Conservation (phyloP, 1,140 invertebrate species). For the Drosophila pruinosa region DNA sequence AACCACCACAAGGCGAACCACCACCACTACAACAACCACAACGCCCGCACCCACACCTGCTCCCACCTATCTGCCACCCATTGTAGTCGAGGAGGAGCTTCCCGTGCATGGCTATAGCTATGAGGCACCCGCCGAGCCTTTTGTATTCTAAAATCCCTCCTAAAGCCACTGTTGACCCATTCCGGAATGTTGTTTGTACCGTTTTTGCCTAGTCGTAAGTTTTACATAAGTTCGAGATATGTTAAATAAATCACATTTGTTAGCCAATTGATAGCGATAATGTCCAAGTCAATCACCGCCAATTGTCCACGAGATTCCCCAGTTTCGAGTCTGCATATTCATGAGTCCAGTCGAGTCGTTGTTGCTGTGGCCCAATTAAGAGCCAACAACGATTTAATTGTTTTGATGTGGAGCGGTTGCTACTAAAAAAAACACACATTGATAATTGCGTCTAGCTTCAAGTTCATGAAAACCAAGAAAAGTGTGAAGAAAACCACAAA, state of each 20-base stretch:
- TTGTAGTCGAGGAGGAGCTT: constrained; percentile 49
- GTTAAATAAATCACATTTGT: constrained; percentile 60
- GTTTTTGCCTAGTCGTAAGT: constrained; percentile 40
- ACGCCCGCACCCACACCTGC: constrained; percentile 41
- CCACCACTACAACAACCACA: constrained; percentile 23
- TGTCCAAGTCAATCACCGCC: constrained; percentile 62
- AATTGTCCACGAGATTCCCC: constrained; percentile 51
- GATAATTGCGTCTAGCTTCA: constrained; percentile 60
- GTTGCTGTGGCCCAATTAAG: constrained; percentile 52
- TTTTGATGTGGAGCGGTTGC: constrained; percentile 16
- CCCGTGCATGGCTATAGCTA: constrained; percentile 66
- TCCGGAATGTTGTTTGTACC: constrained; percentile 49
- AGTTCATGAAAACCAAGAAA: constrained; percentile 76
- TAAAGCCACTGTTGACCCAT: constrained; percentile 16
- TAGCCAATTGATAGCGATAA: constrained; percentile 30
- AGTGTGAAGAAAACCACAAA: constrained; percentile 69
- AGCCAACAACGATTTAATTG: constrained; percentile 54
- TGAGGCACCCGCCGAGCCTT: constrained; percentile 58
- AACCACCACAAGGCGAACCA: neutral
- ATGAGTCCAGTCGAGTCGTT: constrained; percentile 31
- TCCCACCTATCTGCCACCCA: constrained; percentile 51
- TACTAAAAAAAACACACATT: constrained; percentile 41
- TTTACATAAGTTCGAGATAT: constrained; percentile 57
- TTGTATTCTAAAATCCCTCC: constrained; percentile 43
- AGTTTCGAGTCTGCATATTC: constrained; percentile 56